Evolutionary conservation across 2,113 vertebrate species (phyloP).

Genomic region (Chitala chitala): DNA sequence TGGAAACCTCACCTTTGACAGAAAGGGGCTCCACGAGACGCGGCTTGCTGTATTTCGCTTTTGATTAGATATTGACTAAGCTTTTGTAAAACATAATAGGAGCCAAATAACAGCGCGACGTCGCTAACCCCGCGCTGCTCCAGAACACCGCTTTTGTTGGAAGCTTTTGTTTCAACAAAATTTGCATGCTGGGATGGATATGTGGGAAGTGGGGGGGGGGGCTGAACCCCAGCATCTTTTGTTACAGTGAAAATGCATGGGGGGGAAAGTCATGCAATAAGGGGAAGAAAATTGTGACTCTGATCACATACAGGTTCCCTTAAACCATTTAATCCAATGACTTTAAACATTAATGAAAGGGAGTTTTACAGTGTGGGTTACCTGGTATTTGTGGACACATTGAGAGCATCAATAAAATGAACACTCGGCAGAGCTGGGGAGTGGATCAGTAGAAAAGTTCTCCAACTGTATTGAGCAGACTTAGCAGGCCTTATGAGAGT

Average conservation of each 20-base stretch:
- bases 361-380: neutral
- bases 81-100: slow-evolving; percentile 74
- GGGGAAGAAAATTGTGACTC: neutral
- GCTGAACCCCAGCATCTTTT: neutral
- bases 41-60: slow-evolving; percentile 56
- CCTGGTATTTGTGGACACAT: neutral
- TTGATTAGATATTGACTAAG: slow-evolving; percentile 74
- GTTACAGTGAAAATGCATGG: slow-evolving; percentile 1
- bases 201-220: neutral
- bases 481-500: neutral
- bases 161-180: slow-evolving; percentile 56
- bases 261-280: neutral
- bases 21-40: slow-evolving; percentile 64
- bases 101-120: slow-evolving; percentile 61
- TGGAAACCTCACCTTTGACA: slow-evolving; percentile 68
- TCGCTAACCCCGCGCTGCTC: slow-evolving; percentile 52
- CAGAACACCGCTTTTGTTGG: slow-evolving; percentile 59
- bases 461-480: neutral
- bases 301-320: no score
- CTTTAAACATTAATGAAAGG: neutral
- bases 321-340: no score
- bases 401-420: neutral
- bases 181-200: slow-evolving; percentile 44
- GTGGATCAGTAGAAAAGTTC: neutral
- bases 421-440: neutral